These are phyloP conservation scores for Spatula clypeata DNA, from an alignment of 2,797 vertebrate genomes.

Conservation along the genomic window DNA sequence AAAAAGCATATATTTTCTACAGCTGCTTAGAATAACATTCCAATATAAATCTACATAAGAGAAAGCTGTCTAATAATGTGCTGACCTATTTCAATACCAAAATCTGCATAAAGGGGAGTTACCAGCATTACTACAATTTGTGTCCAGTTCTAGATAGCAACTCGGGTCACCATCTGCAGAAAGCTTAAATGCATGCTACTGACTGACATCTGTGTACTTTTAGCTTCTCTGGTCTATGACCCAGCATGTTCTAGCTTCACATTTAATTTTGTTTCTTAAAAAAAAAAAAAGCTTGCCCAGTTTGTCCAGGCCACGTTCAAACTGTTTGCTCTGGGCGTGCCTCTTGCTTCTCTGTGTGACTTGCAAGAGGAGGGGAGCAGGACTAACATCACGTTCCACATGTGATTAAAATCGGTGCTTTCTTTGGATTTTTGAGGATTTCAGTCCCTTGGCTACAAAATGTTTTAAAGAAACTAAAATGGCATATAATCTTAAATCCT, in stretches of 20 bases:
- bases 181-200: background rate
- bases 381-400: background rate
- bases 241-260: background rate
- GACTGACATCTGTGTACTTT: background rate
- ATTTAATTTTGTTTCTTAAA: background rate
- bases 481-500: background rate
- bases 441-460: background rate
- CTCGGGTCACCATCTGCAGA: background rate
- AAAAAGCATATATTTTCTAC: background rate
- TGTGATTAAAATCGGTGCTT: background rate
- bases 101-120: background rate
- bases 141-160: background rate
- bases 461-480: background rate
- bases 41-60: background rate
- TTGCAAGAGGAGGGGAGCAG: background rate
- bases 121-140: background rate
- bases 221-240: background rate
- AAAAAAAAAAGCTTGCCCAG: accelerated
- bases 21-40: background rate
- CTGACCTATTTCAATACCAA: background rate
- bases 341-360: background rate
- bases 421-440: background rate
- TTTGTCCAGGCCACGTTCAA: background rate
- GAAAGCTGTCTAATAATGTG: background rate
- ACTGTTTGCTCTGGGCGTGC: background rate